Base-by-base conservation (phyloP, 2,113 vertebrate species). In the Pimephales promelas region DNA sequence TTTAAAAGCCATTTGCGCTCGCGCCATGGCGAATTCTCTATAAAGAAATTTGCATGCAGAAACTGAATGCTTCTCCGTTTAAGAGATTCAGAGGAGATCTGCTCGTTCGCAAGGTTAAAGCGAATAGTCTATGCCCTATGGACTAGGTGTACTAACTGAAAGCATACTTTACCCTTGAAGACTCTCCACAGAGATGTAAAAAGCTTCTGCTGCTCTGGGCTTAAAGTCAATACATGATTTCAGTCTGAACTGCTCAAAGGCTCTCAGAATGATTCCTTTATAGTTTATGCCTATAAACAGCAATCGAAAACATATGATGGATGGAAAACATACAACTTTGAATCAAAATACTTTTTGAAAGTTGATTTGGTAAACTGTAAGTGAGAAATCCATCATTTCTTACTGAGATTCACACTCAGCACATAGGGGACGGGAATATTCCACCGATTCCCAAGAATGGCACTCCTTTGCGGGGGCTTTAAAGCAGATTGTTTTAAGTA, bases 141-240 rank as follows among this genome's bases (percentile, higher is more conserved):
- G n/a, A n/a, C n/a, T n/a, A n/a, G n/a, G n/a, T n/a, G n/a, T n/a
- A 52, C 6, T 34, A n/a, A 76, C 5, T n/a, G 5, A 1, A 76
- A 31, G 20, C 22, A n/a, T 76, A 76, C 73, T 76, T 20, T 92
- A 96, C 95, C 95, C 95, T 10, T 85, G 92, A 79, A 88, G 93
- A 81, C 94, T 95, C 88, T 95, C 89, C 31, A 68, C 31, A 68
- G 64, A 68, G 31, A 68, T 22, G 31, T 36, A 68, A 5, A 20
- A 22, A 10, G 10, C 1, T 90, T 96, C 95, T 78, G 93, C 93
- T 79, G 87, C 10, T 94, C 95, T 94, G 70, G 95, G 95, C 84
- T 94, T 95, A 88, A 96, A 96, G 88, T 96, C 93, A 66, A 96
- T 95, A 86, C 95, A 96, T 1, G 64, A 36, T 68, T 68, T 68